Base-by-base conservation (phyloP, 2,113 vertebrate genomes). In the Taurulus bubalis region DNA sequence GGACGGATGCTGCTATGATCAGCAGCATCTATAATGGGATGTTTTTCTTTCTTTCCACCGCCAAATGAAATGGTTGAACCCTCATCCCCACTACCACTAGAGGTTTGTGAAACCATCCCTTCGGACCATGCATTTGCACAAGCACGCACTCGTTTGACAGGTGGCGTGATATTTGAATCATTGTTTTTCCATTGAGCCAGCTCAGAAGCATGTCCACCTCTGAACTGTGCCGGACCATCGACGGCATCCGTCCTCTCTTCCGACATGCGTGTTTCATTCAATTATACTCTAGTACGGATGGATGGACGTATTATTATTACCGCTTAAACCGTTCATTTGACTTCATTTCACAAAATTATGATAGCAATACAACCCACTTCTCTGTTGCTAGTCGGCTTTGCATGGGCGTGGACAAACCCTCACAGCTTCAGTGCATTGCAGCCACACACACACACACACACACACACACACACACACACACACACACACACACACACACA, bases 381-480 rank as follows among this genome's bases (percentile, higher is more conserved):
- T 70, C 71, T 80, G 36, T 80, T 85, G 79, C 85, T 79, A 18
- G 58, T 63, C 83, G 56, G 89, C 89, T 91, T 94, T 92, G 93
- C 91, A 92, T 94, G 90, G 87, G 68, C 79, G 82, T 80, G 26
- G 71, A 76, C 69, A 82, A 77, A 53, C 60, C 38, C 49, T 80
- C 42, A 77, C 45, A 84, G 77, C 82, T 74, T 84, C 53, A 63
- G 77, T 72, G 58, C 66, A 69, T 78, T 38, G 45, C 58, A 74
- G 15, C 51, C n/a, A 63, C 56, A 68, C 67, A 83, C 55, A 71
- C 63, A 34, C 79, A 58, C 30, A 73, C 66, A 73, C 67, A 49
- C 45, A 71, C 73, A 80, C 38, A 59, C 66, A 20, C 74, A 26
- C 42, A 75, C 63, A 84, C 82, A 77, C 24, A 69, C 62, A 53